A percentile compares a stretch with the other conserved stretches of the same genome.
Evolutionary conservation across 2,113 vertebrate genomes (phyloP).

Genomic region (Spea multiplicata): DNA sequence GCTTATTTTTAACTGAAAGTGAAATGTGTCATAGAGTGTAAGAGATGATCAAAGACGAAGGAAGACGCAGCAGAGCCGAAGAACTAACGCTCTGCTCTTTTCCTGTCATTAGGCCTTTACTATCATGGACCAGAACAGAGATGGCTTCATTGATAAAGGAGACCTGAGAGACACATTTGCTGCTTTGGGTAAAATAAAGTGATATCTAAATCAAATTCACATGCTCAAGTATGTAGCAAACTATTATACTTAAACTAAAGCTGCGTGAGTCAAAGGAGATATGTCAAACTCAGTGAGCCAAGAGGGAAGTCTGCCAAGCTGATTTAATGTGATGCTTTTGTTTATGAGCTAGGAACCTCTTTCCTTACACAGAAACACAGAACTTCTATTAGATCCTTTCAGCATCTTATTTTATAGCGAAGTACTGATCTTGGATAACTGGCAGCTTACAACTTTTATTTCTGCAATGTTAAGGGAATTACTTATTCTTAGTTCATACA

Average conservation of each 20-base stretch:
- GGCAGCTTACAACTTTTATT: too few species aligned
- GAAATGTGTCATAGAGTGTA: conserved; percentile 39
- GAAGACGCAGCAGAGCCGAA: neutral
- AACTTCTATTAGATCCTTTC: neutral
- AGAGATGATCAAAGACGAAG: neutral
- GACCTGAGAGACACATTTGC: conserved; percentile 81
- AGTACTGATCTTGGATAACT: too few species aligned
- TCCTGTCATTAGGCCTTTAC: conserved; percentile 78
- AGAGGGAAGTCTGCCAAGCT: conserved; percentile 47
- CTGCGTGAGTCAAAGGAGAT: conserved; percentile 23
- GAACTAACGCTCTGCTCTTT: conserved; percentile 35
- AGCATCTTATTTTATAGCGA: too few species aligned
- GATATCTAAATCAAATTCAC: conserved; percentile 39
- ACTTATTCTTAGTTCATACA: too few species aligned
- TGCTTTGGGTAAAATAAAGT: conserved; percentile 69
- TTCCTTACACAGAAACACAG: conserved; percentile 8
- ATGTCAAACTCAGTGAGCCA: conserved; percentile 44
- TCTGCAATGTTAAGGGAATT: too few species aligned
- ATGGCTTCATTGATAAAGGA: conserved; percentile 84
- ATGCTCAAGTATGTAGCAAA: conserved; percentile 33
- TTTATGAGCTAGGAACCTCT: conserved; percentile 30
- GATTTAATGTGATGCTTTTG: conserved; percentile 42
- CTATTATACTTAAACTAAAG: conserved; percentile 35
- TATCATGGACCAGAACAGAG: conserved; percentile 92
- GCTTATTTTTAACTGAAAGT: conserved; percentile 52